Base-by-base conservation (phyloP, 2,797 vertebrate genomes). In the Myripristis jacobus region DNA sequence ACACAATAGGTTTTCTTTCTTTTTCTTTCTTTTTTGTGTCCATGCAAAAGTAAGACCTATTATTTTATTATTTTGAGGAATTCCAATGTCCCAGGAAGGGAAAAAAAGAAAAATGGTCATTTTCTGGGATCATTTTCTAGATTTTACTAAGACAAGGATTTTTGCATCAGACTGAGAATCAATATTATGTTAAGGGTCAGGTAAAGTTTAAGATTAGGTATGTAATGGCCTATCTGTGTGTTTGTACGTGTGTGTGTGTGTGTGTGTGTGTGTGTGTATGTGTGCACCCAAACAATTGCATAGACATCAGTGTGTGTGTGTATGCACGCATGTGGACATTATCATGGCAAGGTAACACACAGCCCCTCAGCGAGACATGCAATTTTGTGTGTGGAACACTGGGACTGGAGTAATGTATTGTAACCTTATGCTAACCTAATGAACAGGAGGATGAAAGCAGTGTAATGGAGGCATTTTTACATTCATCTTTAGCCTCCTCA, bases 371-470 rank as follows among this genome's bases (percentile, higher is more conserved):
- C 78, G 88, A 86, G 88, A 88, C 46, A 1, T 68, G 78, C 78
- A 75, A 76, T 87, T 70, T 61, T 76, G 81, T 67, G 82, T 48
- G 55, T 6, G 48, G 81, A 84, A 82, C 72, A 85, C 36, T 74
- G 81, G 82, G 85, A 77, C 73, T 25, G 72, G 70, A 79, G 89
- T 94, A 93, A 94, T 93, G 90, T 91, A 94, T 94, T 92, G 91
- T 91, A 93, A 94, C 92, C 92, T 92, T 93, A 92, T 92, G 90
- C 92, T 93, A 93, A 95, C 91, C 92, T 94, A 94, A 94, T 94
- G 93, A 93, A 93, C 92, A 91, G 87, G 89, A 89, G 92, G 89
- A 92, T 88, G 93, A 94, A 94, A 91, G 91, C 73, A 79, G 85
- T 66, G 89, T 94, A 94, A 94, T 93, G 90, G 92, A 91, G 91